A percentile compares a stretch with the other conserved stretches of the same genome.
Conservation (phyloP, 2,797 vertebrate species). For the Poecilia picta region DNA sequence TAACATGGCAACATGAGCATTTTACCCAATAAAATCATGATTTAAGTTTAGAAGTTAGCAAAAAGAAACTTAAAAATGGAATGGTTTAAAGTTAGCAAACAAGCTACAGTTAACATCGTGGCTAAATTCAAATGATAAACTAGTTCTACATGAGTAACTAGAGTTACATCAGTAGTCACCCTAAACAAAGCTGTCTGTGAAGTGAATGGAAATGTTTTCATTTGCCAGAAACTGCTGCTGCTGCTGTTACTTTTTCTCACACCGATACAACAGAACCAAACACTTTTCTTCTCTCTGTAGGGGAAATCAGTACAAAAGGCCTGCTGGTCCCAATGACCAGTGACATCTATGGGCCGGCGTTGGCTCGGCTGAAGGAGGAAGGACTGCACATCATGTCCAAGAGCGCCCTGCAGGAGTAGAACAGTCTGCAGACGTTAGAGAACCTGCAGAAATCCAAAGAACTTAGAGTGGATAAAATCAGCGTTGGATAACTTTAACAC, state of each 20-base stretch:
- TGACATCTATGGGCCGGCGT: conserved; percentile 87
- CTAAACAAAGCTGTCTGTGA: background rate
- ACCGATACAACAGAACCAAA: background rate
- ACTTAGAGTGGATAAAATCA: background rate
- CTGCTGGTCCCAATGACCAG: conserved; percentile 89
- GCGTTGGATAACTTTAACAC: background rate
- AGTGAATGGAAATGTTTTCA: background rate
- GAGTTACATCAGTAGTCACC: background rate
- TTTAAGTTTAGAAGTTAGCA: no score
- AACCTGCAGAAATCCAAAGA: background rate
- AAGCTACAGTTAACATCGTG: no score
- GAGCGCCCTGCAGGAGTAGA: conserved; percentile 79
- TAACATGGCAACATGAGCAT: background rate
- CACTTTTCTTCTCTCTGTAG: conserved; percentile 69
- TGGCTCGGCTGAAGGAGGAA: conserved; percentile 87
- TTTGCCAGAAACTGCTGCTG: background rate
- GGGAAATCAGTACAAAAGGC: conserved; percentile 90
- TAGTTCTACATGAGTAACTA: no score
- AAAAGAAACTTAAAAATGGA: no score
- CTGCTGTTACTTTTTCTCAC: background rate
- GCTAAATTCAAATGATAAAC: no score
- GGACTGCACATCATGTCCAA: conserved; percentile 85
- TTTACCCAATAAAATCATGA: no score
- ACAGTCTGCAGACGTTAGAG: background rate
- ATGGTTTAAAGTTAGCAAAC: no score